Conservation (phyloP, 2,888 invertebrate genomes). For the Tineola bisselliella region DNA sequence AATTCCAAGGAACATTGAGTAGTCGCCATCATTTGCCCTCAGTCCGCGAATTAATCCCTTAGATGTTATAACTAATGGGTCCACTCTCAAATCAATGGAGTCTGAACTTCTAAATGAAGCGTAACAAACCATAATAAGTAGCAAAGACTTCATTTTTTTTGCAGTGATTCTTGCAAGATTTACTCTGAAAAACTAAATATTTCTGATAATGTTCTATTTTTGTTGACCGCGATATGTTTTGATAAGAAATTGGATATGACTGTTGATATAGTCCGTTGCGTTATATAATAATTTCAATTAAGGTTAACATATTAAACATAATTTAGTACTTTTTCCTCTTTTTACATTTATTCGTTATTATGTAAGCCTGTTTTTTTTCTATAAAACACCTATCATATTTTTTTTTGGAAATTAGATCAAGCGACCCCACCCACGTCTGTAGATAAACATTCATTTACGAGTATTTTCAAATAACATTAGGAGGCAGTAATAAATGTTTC, state of each 20-base stretch:
- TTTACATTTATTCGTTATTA: too few species aligned
- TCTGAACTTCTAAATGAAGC: background rate
- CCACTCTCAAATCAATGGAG: conserved; percentile 15
- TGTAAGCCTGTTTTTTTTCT: too few species aligned
- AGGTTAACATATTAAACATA: background rate
- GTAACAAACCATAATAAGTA: background rate
- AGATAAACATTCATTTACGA: too few species aligned
- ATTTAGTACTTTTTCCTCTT: too few species aligned
- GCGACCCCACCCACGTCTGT: too few species aligned
- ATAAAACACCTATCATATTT: too few species aligned
- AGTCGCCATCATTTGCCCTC: conserved; percentile 27
- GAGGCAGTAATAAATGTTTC: too few species aligned
- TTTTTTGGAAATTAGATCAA: too few species aligned
- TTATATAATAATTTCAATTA: background rate
- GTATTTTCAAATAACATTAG: too few species aligned
- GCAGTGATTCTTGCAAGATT: background rate
- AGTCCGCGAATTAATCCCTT: conserved; percentile 30
- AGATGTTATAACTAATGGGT: conserved; percentile 26
- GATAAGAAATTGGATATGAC: background rate
- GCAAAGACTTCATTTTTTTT: background rate
- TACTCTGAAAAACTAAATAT: background rate
- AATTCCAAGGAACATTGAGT: conserved; percentile 39
- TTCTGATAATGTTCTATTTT: conserved; percentile 2
- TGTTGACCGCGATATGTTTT: background rate
- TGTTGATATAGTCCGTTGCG: background rate